Percentiles rank a stretch among this genome's conserved stretches.
These are phyloP conservation scores for Ranitomeya imitator DNA, from an alignment of 2,113 vertebrate genomes.

Conservation along the genomic window DNA sequence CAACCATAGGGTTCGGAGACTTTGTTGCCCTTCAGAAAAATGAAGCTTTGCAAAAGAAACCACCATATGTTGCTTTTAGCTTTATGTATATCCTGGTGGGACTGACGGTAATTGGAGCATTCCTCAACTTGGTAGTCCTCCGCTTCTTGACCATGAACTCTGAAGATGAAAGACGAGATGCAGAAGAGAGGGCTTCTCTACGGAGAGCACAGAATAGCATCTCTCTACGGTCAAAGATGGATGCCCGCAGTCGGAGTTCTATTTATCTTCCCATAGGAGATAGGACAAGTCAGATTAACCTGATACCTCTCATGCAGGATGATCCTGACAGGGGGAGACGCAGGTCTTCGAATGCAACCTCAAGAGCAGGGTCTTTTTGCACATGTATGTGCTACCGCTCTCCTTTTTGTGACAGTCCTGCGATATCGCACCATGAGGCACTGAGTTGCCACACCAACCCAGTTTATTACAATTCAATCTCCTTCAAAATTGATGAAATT, in stretches of 20 bases:
- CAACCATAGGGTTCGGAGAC: constrained; percentile 96
- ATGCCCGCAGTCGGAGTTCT: constrained; percentile 72
- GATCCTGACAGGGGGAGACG: constrained; percentile 65
- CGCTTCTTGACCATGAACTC: constrained; percentile 93
- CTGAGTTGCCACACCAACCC: constrained; percentile 78
- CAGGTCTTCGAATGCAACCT: constrained; percentile 62
- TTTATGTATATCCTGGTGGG: constrained; percentile 97
- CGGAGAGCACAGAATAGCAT: constrained; percentile 71
- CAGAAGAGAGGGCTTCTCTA: constrained; percentile 78
- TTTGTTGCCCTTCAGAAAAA: constrained; percentile 96
- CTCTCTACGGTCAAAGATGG: constrained; percentile 65
- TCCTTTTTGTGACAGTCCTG: constrained; percentile 73
- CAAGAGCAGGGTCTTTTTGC: constrained; percentile 76
- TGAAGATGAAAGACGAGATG: constrained; percentile 81
- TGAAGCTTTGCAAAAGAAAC: constrained; percentile 92
- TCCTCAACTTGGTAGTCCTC: constrained; percentile 93
- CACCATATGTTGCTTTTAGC: constrained; percentile 93
- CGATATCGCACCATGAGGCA: constrained; percentile 69
- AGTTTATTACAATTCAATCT: constrained; percentile 83
- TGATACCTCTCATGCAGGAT: constrained; percentile 78
- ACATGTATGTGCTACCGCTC: constrained; percentile 82
- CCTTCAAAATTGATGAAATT: constrained; percentile 78
- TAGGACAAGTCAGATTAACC: constrained; percentile 87
- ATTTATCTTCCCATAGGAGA: constrained; percentile 82
- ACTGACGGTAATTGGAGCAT: constrained; percentile 92